Conservation (phyloP, 2,113 vertebrate species). For the Tapirus terrestris region DNA sequence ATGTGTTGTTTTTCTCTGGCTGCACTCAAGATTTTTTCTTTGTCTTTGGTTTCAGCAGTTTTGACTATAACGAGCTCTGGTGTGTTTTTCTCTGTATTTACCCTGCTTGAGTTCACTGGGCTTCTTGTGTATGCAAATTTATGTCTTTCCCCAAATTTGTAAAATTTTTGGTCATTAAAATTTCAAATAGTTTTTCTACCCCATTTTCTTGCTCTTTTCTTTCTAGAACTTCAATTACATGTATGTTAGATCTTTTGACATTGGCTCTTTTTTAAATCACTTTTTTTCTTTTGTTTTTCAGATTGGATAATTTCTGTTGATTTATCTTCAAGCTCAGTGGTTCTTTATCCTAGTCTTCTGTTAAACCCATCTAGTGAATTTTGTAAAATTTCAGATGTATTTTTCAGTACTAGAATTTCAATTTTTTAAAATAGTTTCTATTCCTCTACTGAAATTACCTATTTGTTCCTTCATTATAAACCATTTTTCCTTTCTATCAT, state of each 20-base stretch:
- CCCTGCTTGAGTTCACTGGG: background rate
- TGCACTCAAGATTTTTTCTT: background rate
- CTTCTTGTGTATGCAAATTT: constrained; percentile 1
- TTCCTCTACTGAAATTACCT: background rate
- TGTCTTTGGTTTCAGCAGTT: background rate
- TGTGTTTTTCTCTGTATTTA: background rate
- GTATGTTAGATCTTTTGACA: background rate
- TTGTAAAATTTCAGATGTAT: background rate
- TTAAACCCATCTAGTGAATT: background rate
- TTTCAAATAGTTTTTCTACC: background rate
- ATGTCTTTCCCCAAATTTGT: background rate
- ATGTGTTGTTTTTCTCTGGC: background rate
- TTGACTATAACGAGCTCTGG: background rate
- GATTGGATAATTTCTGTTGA: background rate
- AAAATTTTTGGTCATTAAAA: background rate
- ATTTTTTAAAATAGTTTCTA: background rate
- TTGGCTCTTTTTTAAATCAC: background rate
- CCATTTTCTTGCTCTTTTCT: background rate
- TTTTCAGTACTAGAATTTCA: background rate
- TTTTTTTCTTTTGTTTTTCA: background rate
- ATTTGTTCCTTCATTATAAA: background rate
- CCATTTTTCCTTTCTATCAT: background rate
- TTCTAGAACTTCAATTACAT: background rate
- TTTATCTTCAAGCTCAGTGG: background rate
- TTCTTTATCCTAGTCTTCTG: background rate